These are phyloP conservation scores for Artibeus lituratus DNA, from an alignment of 2,797 vertebrate genomes.

Conservation along the genomic window DNA sequence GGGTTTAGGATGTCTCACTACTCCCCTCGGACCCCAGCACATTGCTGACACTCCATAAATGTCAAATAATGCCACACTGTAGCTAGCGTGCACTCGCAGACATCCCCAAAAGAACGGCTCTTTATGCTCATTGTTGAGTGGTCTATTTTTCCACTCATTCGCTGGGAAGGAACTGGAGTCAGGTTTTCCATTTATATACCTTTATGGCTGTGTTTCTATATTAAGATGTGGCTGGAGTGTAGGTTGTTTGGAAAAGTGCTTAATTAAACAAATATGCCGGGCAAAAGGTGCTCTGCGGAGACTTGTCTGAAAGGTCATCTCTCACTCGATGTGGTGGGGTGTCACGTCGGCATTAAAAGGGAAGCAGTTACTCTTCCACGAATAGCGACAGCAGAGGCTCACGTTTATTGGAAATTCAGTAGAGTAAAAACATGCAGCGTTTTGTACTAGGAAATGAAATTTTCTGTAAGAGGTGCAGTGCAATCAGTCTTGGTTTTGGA, in stretches of 20 bases:
- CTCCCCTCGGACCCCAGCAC: background rate
- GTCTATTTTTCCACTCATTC: constrained; percentile 50
- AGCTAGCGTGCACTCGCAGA: background rate
- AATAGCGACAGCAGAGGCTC: background rate
- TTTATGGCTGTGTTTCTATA: constrained; percentile 31
- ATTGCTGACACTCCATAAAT: constrained; percentile 64
- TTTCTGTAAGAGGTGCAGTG: background rate
- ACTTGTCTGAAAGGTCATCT: background rate
- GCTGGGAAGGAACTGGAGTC: constrained; percentile 28
- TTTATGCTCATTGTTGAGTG: constrained; percentile 55
- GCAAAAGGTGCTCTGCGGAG: background rate
- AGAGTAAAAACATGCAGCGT: background rate
- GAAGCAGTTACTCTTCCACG: background rate
- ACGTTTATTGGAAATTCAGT: background rate
- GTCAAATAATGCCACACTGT: background rate
- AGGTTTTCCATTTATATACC: constrained; percentile 41
- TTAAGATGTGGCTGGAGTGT: background rate
- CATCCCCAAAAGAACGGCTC: constrained; percentile 44
- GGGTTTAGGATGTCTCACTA: constrained; percentile 26
- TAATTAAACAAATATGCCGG: constrained; percentile 35
- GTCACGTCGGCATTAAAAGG: background rate
- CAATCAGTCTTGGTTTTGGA: background rate
- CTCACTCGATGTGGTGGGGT: background rate
- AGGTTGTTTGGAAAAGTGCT: constrained; percentile 31
- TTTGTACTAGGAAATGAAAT: background rate